Evolutionary conservation across 2,113 vertebrate species (phyloP).

Genomic region (Mustela nigripes): DNA sequence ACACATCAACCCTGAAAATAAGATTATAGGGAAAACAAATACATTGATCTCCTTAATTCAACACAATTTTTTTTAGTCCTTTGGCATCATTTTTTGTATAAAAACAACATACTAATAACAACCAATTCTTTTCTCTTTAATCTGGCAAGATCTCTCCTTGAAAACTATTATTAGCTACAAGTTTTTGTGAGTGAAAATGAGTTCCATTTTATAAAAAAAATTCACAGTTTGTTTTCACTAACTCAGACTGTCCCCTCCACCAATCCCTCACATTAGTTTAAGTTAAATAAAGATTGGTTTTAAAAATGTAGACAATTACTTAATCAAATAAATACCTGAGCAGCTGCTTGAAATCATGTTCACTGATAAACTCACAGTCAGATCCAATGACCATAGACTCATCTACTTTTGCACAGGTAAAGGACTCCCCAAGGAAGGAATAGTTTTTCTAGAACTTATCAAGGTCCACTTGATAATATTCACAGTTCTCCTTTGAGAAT

Average conservation of each 20-base stretch:
- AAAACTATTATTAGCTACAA: neutral
- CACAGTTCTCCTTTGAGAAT: neutral
- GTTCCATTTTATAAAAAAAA: neutral
- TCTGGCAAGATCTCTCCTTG: neutral
- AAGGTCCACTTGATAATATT: neutral
- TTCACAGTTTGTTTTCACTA: conserved; percentile 45
- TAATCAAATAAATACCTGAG: conserved; percentile 50
- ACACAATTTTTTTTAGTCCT: neutral
- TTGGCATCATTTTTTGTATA: neutral
- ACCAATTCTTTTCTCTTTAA: neutral
- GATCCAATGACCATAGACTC: neutral
- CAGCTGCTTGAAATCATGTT: neutral
- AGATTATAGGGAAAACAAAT: neutral
- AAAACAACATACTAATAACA: neutral
- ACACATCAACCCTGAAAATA: neutral
- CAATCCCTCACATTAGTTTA: neutral
- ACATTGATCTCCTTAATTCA: neutral
- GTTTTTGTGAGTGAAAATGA: conserved; percentile 1
- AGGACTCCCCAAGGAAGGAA: neutral
- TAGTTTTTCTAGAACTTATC: neutral
- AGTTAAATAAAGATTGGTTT: conserved; percentile 46
- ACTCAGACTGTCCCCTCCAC: neutral
- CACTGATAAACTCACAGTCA: neutral
- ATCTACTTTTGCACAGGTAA: neutral
- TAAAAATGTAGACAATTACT: conserved; percentile 23